Evolutionary conservation across 2,113 vertebrate species (phyloP).

Genomic region (Picathartes gymnocephalus): DNA sequence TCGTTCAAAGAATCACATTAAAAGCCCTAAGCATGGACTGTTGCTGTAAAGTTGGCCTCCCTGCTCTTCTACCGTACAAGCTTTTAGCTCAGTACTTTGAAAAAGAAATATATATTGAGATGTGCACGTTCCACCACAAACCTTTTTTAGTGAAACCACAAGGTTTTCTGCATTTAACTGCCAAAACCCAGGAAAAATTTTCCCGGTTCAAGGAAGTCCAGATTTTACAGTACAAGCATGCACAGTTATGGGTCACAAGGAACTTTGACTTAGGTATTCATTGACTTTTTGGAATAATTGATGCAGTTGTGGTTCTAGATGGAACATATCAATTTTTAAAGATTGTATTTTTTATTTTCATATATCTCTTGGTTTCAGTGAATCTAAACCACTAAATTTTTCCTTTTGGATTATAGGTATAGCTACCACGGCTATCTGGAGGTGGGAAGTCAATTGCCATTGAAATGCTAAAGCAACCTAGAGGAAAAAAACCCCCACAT

Average conservation of each 20-base stretch:
- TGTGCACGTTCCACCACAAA: neutral
- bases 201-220: constrained; percentile 2
- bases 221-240: neutral
- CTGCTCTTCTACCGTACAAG: neutral
- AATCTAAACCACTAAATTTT: neutral
- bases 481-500: neutral
- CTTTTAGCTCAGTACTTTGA: neutral
- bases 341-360: neutral
- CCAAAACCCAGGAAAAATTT: neutral
- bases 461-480: neutral
- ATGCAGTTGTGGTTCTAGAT: neutral
- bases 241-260: neutral
- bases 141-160: constrained; percentile 1
- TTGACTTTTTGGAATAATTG: neutral
- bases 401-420: neutral
- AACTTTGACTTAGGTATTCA: neutral
- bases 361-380: neutral
- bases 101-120: neutral
- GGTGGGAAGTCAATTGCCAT: neutral
- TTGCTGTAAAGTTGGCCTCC: neutral
- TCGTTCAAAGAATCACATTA: neutral
- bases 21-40: neutral
- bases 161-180: neutral
- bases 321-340: neutral
- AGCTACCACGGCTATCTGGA: neutral